Base-by-base conservation (phyloP, 2,888 invertebrate species). In the Lymantria dispar region DNA sequence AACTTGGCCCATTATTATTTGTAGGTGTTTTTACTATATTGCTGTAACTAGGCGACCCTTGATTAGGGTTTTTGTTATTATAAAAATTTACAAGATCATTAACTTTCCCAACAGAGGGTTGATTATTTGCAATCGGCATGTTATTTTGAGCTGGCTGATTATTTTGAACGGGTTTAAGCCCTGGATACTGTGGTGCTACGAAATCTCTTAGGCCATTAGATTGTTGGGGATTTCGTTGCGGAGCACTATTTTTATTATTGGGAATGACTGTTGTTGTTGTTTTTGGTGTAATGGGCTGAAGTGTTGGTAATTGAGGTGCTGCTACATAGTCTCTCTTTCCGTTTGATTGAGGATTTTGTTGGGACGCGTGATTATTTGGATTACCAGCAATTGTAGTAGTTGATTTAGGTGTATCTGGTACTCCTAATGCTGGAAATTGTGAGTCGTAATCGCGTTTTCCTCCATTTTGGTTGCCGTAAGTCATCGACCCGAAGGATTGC, bases 11-110 rank as follows among this genome's bases (percentile, higher is more conserved):
- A 56, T 68, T 68, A 50, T 70, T 69, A 40, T 60, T 65, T 12
- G 55, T 65, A 8, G 71, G 54, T 13, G 80, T 81, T 67, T 83
- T 76, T 47, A 85, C 54, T 53, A 85, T 72, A 5, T 84, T 80
- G 67, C 90, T 91, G 51, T 87, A 91, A 63, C 87, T 91, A 7
- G 83, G 82, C n/a, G 72, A 56, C 47, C 74, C 76, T 31, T 72
- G 73, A 12, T 75, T 71, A 29, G 58, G 60, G 50, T 58, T 72
- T 62, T 83, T 77, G 45, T 58, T 71, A 45, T 88, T 85, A 58
- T 83, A 91, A 63, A 80, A 87, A 52, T 87, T 83, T 37, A 91
- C 64, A 11, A 91, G 72, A 56, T 87, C 90, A 64, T 88, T 84
- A 1, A 91, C 89, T 64, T 85, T 86, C 41, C 83, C 80, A 9